Percentiles rank a stretch among this genome's conserved stretches.
Evolutionary conservation across 64 coral and sea anemone species (phyloP).

Genomic region (Dendronephthya gigantea): DNA sequence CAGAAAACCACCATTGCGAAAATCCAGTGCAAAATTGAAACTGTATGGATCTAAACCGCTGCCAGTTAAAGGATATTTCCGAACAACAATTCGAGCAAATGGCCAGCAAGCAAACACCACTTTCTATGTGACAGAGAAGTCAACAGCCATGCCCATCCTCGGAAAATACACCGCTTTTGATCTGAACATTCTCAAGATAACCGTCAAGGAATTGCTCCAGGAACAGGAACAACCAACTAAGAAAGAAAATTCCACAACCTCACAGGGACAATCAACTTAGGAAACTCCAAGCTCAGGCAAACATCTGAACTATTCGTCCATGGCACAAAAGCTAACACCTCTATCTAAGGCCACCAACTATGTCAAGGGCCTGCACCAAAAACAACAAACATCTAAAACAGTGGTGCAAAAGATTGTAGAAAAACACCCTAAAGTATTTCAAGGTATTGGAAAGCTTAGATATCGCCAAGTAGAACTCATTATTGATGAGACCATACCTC

Average conservation of each 20-base stretch:
- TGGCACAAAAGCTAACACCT: not conserved
- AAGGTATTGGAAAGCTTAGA: not conserved
- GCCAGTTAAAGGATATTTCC: not conserved
- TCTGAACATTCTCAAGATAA: not conserved
- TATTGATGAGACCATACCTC: not conserved
- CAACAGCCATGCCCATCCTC: not conserved
- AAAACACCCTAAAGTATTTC: not conserved
- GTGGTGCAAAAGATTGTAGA: not conserved
- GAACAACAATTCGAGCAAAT: not conserved
- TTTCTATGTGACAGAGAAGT: not conserved
- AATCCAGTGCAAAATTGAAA: constrained; percentile 9
- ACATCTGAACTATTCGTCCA: not conserved
- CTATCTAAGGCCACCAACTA: not conserved
- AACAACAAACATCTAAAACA: not conserved
- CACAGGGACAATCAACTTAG: no score
- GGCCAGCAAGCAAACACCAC: not conserved
- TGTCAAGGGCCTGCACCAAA: not conserved
- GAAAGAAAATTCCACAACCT: not conserved
- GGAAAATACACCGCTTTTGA: no score
- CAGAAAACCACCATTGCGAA: no score
- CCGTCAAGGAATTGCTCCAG: not conserved
- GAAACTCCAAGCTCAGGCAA: no score
- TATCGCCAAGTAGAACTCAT: not conserved
- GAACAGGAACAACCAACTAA: not conserved
- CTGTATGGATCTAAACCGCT: not conserved